Evolutionary conservation across 1,140 invertebrate genomes (phyloP), one percentile per base, ranked within the genome.

Genomic region (Neelides sp.): DNA sequence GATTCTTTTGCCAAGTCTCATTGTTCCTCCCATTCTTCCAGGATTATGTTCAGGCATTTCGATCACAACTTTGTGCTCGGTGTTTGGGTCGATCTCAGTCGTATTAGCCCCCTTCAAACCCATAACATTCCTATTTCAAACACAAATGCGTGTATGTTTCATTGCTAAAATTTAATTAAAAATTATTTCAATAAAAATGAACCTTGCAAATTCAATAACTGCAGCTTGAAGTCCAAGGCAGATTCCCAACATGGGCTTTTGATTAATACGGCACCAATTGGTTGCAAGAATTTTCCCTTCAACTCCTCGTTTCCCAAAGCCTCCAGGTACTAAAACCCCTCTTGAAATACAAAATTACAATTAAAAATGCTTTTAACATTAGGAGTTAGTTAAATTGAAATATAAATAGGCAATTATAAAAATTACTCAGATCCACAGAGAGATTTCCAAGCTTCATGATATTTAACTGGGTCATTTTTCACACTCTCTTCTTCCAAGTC

Each of bases 21-120:
- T 99, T 0, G 96, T 98, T 20, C 93, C 96, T 4, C 96, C 96
- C 74, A 96, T 82, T 54, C 85, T 74, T 1, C 87, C 90, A 4
- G 78, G 76, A 68, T 92, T 88, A 67, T 98, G 90, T 72, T 99
- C 96, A 0, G 93, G 92, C 96, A 99, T 99, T 58, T 98, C 93
- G 51, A 98, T 92, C 1, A 99, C 84, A 24, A 97, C 70, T 20
- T 85, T 82, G 65, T 85, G 65, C 20, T 69, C 68, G 17, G 85
- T 80, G 3, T 81, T 66, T 0, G 78, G 73, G 61, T 85, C 73
- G 23, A 91, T 80, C 73, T 98, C 95, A 1, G 83, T 86, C 10
- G 82, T 85, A 64, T 94, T 83, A 0, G 93, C 93, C 63, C 79
- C 79, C 52, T 77, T 69, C 17, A 86, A 66, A 2, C 74, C 71